Base-by-base conservation (phyloP, 2,888 invertebrate genomes). In the Harpagoxenus sublaevis region DNA sequence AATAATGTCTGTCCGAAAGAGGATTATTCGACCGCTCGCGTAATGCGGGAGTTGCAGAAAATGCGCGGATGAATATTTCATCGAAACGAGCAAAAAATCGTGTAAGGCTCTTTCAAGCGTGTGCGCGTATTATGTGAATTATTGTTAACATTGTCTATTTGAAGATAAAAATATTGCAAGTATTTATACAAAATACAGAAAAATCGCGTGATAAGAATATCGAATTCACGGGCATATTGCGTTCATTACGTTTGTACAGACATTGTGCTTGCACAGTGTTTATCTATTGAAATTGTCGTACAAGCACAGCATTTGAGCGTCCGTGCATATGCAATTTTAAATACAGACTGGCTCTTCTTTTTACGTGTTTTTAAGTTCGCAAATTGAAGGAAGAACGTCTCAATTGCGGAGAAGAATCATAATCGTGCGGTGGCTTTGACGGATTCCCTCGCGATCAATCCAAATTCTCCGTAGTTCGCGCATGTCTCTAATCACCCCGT, bases 1-100 rank as follows among this genome's bases (percentile, higher is more conserved):
- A 78, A 78, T 78, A 68, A 78, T 78, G 55, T 48, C 62, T 31
- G 74, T 45, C 55, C 55, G 31, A 78, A 55, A 78, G 68, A 78
- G 68, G 45, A 78, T 57, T 78, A 68, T 78, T 78, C 51, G 35
- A 66, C 48, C 53, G 48, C 39, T 65, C 66, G 68, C 55, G 45
- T 78, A 68, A 78, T 68, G 42, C 31, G 15, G 42, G n/a, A 68
- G 28, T 35, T 60, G 28, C 31, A 39, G 51, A 78, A 68, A 78
- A 68, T 31, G 51, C 55, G 23, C 28, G 51, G 55, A 45, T 55
- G 53, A 66, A 68, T 45, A 57, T 57, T 55, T 78, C 70, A 78
- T 42, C 9, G 78, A 23, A 60, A 57, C 5, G 42, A 78, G 55
- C 42, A 62, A 78, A 68, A 78, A 78, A 39, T 78, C 8, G 9